Evolutionary conservation across 2,113 vertebrate genomes (phyloP).

Genomic region (Andinoacara biseriatus): DNA sequence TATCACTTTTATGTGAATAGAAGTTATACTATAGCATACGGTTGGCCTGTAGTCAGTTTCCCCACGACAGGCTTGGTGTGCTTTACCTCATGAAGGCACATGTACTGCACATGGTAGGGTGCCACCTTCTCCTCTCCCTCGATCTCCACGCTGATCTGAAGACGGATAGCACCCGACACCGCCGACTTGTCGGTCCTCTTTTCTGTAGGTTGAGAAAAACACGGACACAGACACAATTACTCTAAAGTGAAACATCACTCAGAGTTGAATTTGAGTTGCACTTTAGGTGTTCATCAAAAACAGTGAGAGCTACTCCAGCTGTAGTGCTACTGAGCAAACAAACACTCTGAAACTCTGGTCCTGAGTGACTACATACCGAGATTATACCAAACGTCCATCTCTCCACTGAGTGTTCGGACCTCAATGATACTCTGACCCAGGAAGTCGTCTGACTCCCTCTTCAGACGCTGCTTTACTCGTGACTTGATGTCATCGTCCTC

Average conservation of each 20-base stretch:
- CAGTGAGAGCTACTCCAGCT: not conserved
- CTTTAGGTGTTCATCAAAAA: not conserved
- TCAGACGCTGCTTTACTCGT: conserved; percentile 94
- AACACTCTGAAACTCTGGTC: not conserved
- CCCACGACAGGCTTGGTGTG: not conserved
- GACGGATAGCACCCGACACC: conserved; percentile 92
- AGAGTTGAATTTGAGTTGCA: not conserved
- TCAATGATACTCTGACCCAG: conserved; percentile 98
- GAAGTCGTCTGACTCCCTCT: conserved; percentile 96
- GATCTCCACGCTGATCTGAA: conserved; percentile 95
- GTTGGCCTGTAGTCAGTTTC: not conserved
- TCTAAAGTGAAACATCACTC: not conserved
- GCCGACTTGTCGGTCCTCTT: conserved; percentile 97
- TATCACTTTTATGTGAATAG: not conserved
- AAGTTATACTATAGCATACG: not conserved
- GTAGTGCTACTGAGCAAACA: not conserved
- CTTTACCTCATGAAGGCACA: conserved; percentile 93
- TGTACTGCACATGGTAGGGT: conserved; percentile 94
- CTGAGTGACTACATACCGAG: conserved; percentile 81
- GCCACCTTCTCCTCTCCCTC: conserved; percentile 97
- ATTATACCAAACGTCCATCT: conserved; percentile 99
- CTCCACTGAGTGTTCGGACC: conserved; percentile 95
- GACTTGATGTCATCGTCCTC: conserved; percentile 98
- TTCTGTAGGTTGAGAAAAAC: conserved; percentile 77
- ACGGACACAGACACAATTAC: conserved; percentile 1